Base-by-base conservation (phyloP, 2,888 invertebrate genomes). In the Pseudoips prasinana region DNA sequence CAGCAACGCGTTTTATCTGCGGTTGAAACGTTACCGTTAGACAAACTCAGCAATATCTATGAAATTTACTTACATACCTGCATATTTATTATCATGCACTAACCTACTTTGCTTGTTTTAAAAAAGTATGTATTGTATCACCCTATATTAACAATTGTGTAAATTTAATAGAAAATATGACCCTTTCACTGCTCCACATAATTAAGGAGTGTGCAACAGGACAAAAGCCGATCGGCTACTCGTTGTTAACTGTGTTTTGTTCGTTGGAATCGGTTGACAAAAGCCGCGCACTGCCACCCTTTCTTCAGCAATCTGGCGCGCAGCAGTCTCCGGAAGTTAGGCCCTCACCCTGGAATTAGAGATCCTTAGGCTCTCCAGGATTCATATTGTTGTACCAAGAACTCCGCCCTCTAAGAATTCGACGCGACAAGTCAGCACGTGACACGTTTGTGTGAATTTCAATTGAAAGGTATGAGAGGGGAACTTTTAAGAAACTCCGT, bases 81-180 rank as follows among this genome's bases (percentile, higher is more conserved):
- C n/a, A n/a, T n/a, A n/a, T n/a, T n/a, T n/a, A n/a, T n/a, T n/a
- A n/a, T n/a, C n/a, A n/a, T n/a, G n/a, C n/a, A n/a, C n/a, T n/a
- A n/a, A n/a, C n/a, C n/a, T n/a, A n/a, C n/a, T n/a, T n/a, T n/a
- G n/a, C n/a, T n/a, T n/a, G n/a, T n/a, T n/a, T n/a, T n/a, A n/a
- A n/a, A n/a, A n/a, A n/a, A n/a, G n/a, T n/a, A n/a, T n/a, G n/a
- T n/a, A 57, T 35, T 4, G 11, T 10, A 67, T 59, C 87, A 82
- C 44, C 67, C 61, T 80, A 59, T 86, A 70, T 46, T 14, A 9
- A 40, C 42, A 53, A 64, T 73, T 76, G 73, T 77, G 69, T 65
- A 81, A 84, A 81, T 78, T 86, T 81, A 85, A 85, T 87, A 86
- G 84, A 87, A 86, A 87, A 86, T 83, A 78, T 87, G 87, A 87